Evolutionary conservation across 2,113 vertebrate genomes (phyloP), one percentile per base, ranked within the genome.

Genomic region (Penelope pileata): DNA sequence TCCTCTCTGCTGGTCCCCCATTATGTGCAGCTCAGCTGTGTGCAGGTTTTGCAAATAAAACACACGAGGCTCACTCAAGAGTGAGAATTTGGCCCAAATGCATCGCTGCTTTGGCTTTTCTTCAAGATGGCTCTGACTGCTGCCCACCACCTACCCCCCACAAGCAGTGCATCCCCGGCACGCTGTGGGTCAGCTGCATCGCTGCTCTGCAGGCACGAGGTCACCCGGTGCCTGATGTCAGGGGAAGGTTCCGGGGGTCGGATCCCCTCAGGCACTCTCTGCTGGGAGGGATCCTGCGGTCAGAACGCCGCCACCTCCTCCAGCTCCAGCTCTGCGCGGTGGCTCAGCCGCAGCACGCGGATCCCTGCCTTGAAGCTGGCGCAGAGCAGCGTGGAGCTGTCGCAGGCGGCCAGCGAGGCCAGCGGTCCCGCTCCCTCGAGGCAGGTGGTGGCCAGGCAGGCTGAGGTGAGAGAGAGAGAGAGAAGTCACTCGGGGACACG

Each of bases 341-440:
- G 5, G 6, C 91, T 68, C 76, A 97, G 1, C 21, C 4, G 92
- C 22, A 99, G 98, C 2, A 99, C 95, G 80, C 98, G 98, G 83
- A 99, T 98, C 43, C 99, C 99, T 0, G 93, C 96, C 97, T 96
- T 98, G 82, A 98, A 98, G 94, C 98, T 99, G 96, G 99, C 98
- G n/a, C 99, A 99, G 83, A 99, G 96, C 63, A 99, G 96, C 9
- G 94, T 98, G 83, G 60, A 62, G 73, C 95, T 92, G 94, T 99
- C 97, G 0, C 97, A 98, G 40, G 97, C 95, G 1, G 98, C 98
- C 93, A 99, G 94, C 2, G 98, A 98, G 27, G 98, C 97, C 95
- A 99, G 96, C 0, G 99, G 98, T 38, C 99, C 99, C 0, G 98
- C 97, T 50, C 99, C 98, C 36, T 99, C 98, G 68, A 99, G 96